Evolutionary conservation across 2,797 vertebrate species (phyloP), one percentile per base, ranked within the genome.

Genomic region (Pipistrellus nathusii): DNA sequence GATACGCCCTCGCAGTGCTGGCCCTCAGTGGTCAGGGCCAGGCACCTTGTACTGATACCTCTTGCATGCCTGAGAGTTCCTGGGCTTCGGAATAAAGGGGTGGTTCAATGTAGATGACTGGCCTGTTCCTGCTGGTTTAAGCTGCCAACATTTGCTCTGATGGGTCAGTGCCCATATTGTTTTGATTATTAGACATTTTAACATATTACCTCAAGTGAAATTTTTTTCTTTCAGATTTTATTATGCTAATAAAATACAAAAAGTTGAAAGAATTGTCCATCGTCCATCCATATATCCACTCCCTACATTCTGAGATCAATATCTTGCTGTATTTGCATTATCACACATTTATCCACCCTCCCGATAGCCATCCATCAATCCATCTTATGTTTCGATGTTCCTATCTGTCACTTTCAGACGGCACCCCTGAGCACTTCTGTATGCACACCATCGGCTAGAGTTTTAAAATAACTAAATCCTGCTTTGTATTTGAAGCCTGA

Each of bases 401-500:
- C 71, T 88, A 69, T 87, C 88, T 48, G 32, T 85, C 88, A 21
- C 5, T 71, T 87, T n/a, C 46, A 90, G 30, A 51, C 18, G 46
- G 90, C 9, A 59, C 38, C 41, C 8, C 2, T 44, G 68, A 66
- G 15, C 6, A 75, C 21, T 57, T 92, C 10, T 32, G 62, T 0
- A 73, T 13, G 25, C n/a, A 41, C 13, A 90, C 21, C n/a, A 76
- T 71, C 53, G 77, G 73, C 5, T 75, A 71, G 48, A 59, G 9
- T 59, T 68, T 11, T 32, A 55, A 66, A 55, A 55, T 25, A 77
- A 76, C 59, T 32, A 46, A 57, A 30, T 44, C 3, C 46, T 13
- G 76, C 46, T 93, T 90, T 88, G 5, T 23, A 64, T 92, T 92
- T 86, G 53, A 11, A 90, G 27, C 64, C 71, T 64, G 46, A 84